Conservation (phyloP, 2,797 vertebrate genomes). For the Poeciliopsis presidionis region DNA sequence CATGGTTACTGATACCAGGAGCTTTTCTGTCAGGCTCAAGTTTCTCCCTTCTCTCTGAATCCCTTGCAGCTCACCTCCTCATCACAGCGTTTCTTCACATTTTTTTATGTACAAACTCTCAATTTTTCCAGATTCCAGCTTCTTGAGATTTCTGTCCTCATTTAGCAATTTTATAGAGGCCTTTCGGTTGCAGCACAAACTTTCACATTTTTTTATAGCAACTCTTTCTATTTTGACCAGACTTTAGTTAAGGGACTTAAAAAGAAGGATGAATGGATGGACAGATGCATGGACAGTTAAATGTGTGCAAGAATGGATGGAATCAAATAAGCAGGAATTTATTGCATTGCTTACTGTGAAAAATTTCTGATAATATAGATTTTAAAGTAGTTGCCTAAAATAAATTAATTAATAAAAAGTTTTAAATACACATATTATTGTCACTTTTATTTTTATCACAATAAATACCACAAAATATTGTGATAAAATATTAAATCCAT, state of each 20-base stretch:
- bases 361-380: too few species aligned
- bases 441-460: neutral
- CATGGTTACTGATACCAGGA: constrained; percentile 46
- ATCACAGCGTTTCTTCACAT: neutral
- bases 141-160: neutral
- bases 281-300: neutral
- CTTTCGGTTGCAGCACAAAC: neutral
- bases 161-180: neutral
- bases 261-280: neutral
- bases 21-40: neutral
- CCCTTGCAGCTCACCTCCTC: neutral
- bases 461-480: neutral
- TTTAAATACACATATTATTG: neutral
- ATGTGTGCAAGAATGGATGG: neutral
- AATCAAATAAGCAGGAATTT: neutral
- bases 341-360: neutral
- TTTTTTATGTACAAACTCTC: neutral
- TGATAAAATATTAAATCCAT: neutral
- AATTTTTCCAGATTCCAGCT: neutral
- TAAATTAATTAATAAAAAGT: neutral
- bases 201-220: neutral
- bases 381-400: too few species aligned
- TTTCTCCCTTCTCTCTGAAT: neutral
- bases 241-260: neutral
- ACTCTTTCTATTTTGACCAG: neutral